Percentiles rank a stretch among this genome's conserved stretches.
Evolutionary conservation across 2,797 vertebrate species (phyloP).

Genomic region (Fringilla coelebs): DNA sequence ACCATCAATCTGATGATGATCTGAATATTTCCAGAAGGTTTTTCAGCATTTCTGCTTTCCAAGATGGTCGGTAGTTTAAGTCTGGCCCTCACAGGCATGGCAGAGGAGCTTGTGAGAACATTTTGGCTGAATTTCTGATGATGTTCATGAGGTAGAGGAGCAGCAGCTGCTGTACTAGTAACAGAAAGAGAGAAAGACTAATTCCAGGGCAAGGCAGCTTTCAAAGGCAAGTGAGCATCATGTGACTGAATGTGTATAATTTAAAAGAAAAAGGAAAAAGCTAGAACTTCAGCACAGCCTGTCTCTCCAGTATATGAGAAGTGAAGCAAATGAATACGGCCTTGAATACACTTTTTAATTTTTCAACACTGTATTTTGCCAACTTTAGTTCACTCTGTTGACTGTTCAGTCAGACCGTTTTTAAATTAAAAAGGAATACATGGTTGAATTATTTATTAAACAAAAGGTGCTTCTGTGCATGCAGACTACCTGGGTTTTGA

Average conservation of each 20-base stretch:
- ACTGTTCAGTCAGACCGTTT: slow-evolving; percentile 56
- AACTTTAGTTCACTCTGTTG: slow-evolving; percentile 60
- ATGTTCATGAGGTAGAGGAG: neutral
- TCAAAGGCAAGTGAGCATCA: slow-evolving; percentile 28
- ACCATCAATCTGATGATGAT: neutral
- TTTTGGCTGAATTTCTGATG: slow-evolving; percentile 6
- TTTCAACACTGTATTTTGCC: slow-evolving; percentile 60
- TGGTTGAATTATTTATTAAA: slow-evolving; percentile 67
- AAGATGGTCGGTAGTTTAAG: neutral
- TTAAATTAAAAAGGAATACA: slow-evolving; percentile 64
- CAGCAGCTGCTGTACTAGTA: neutral
- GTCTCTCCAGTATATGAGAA: slow-evolving; percentile 21
- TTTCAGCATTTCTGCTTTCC: neutral
- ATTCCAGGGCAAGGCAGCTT: slow-evolving; percentile 24
- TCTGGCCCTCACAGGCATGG: neutral
- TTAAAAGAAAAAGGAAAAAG: slow-evolving; percentile 18
- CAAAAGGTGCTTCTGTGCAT: slow-evolving; percentile 53
- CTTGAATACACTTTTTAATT: slow-evolving; percentile 59
- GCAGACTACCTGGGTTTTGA: slow-evolving; percentile 44
- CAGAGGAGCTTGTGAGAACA: neutral
- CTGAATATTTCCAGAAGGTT: neutral
- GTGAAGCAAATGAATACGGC: slow-evolving; percentile 26
- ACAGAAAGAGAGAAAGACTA: neutral
- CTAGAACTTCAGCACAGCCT: slow-evolving; percentile 3
- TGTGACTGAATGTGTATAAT: slow-evolving; percentile 15